Conservation (phyloP, 2,113 vertebrate species). For the Phrynocephalus versicolor region DNA sequence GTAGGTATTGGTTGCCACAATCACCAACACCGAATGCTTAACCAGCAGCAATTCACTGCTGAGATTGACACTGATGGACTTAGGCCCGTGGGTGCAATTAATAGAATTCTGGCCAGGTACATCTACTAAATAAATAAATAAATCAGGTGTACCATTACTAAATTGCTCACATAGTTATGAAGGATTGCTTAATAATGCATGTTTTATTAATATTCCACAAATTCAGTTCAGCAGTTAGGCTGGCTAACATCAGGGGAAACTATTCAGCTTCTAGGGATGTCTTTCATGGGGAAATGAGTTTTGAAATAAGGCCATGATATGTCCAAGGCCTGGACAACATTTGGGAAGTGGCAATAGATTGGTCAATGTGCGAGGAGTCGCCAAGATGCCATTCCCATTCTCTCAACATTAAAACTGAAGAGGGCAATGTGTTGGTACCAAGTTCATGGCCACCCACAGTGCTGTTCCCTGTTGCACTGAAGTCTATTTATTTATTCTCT, state of each 20-base stretch:
- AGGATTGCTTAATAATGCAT: neutral
- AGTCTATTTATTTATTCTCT: neutral
- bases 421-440: fast-evolving
- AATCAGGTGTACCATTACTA: neutral
- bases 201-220: fast-evolving
- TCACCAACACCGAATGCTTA: neutral
- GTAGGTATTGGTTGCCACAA: too few relatives aligned
- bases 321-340: neutral
- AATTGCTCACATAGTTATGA: neutral
- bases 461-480: neutral
- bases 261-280: neutral
- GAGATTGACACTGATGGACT: too few relatives aligned
- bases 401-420: fast-evolving
- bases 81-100: too few relatives aligned
- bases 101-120: too few relatives aligned
- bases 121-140: too few relatives aligned
- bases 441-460: fast-evolving
- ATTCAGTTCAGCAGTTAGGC: neutral
- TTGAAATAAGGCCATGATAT: neutral
- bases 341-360: neutral
- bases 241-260: fast-evolving
- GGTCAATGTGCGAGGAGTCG: neutral
- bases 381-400: neutral
- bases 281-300: fast-evolving
- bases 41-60: too few relatives aligned